Conservation (phyloP, 2,113 vertebrate genomes). For the Myrmophylax atrothorax region DNA sequence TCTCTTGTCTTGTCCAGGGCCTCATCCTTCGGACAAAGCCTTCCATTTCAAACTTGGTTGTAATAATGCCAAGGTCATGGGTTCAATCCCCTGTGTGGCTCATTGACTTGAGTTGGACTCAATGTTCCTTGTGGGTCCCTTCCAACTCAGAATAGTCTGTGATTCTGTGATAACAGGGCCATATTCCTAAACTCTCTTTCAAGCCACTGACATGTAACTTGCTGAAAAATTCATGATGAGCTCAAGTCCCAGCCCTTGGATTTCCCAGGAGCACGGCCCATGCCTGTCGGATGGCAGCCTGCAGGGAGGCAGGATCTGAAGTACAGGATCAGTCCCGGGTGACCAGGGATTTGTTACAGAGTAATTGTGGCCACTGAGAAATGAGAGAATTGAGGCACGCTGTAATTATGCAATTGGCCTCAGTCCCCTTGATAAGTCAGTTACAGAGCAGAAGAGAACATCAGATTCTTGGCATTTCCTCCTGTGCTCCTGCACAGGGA, state of each 20-base stretch:
- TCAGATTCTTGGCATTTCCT: background rate
- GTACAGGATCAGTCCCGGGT: background rate
- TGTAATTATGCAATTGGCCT: background rate
- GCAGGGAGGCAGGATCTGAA: background rate
- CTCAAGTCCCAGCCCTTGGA: background rate
- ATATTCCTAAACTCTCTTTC: background rate
- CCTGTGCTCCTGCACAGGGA: background rate
- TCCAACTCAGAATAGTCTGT: too few relatives aligned
- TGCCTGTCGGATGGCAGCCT: background rate
- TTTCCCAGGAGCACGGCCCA: background rate
- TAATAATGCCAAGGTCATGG: too few relatives aligned
- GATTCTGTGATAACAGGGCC: background rate
- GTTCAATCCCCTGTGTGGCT: too few relatives aligned
- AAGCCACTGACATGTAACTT: background rate
- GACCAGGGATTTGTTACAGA: background rate
- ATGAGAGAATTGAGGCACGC: background rate
- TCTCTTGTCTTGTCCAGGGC: background rate
- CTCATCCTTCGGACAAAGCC: background rate
- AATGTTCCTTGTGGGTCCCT: too few relatives aligned
- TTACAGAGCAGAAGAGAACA: background rate
- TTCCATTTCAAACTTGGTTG: background rate
- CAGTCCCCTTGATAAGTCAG: background rate
- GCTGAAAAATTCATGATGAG: slow-evolving; percentile 39
- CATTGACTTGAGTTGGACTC: too few relatives aligned
- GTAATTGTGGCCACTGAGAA: background rate